Conservation (phyloP, 2,113 vertebrate species). For the Apteryx mantelli region DNA sequence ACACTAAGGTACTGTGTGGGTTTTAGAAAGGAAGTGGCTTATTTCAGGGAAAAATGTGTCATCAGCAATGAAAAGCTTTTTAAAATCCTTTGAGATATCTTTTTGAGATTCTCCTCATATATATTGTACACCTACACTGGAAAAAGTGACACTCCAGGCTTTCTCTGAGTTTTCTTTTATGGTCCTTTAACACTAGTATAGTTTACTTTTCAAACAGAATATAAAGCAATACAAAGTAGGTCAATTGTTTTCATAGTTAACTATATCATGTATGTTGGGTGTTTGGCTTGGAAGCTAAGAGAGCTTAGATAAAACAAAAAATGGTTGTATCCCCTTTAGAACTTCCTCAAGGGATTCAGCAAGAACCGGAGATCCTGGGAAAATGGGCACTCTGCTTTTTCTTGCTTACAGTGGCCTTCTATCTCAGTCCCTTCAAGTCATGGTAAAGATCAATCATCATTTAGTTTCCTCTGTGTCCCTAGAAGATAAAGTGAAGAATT, state of each 20-base stretch:
- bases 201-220: neutral
- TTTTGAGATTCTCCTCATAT: constrained; percentile 75
- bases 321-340: neutral
- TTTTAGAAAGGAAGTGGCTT: constrained; percentile 88
- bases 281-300: neutral
- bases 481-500: constrained; percentile 2
- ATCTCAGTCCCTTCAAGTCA: neutral
- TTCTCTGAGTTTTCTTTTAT: constrained; percentile 67
- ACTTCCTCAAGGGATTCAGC: neutral
- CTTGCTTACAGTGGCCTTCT: neutral
- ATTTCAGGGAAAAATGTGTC: constrained; percentile 83
- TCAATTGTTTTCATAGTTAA: neutral
- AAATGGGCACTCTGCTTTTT: neutral
- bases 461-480: neutral
- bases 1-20: constrained; percentile 77
- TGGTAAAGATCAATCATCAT: neutral
- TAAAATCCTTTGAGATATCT: constrained; percentile 72
- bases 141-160: constrained; percentile 88
- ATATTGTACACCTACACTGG: constrained; percentile 89
- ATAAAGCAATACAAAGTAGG: neutral
- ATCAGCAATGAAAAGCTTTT: constrained; percentile 70
- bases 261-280: neutral
- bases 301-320: neutral
- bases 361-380: neutral
- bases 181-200: neutral